These are phyloP conservation scores for Nephrotoma guestfalica DNA, from an alignment of 2,888 invertebrate genomes.

Conservation along the genomic window DNA sequence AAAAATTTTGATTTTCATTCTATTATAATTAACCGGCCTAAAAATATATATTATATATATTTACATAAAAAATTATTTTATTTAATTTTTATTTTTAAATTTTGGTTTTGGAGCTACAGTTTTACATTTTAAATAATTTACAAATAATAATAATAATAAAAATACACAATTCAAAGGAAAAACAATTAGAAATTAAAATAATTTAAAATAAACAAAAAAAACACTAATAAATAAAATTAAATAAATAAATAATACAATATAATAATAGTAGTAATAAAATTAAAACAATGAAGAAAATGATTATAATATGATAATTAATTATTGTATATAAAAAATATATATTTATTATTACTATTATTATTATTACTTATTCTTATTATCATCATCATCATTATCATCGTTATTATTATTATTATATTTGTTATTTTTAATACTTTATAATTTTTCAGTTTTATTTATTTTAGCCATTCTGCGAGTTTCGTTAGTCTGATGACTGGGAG, in stretches of 20 bases:
- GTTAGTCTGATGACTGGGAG: no score
- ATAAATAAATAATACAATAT: not conserved
- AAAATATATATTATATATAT: not conserved
- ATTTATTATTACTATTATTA: not conserved
- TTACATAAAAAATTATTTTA: not conserved
- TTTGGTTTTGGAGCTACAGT: not conserved
- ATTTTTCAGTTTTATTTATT: not conserved
- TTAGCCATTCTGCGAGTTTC: no score
- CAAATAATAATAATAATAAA: conserved; percentile 6
- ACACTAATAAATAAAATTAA: conserved; percentile 5
- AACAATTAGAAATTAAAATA: conserved; percentile 7
- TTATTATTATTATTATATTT: not conserved
- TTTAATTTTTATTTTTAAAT: not conserved
- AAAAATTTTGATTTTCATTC: not conserved
- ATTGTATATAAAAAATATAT: not conserved
- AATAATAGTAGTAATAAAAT: not conserved
- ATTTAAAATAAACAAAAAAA: conserved; percentile 7
- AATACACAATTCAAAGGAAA: conserved; percentile 3
- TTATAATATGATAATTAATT: not conserved
- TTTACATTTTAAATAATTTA: conserved; percentile 3
- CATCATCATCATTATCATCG: not conserved
- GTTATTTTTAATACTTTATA: not conserved
- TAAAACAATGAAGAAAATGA: not conserved
- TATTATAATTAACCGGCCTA: not conserved
- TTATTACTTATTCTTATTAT: not conserved